Evolutionary conservation across 2,888 invertebrate species (phyloP).

Genomic region (Stomorhina lunata): DNA sequence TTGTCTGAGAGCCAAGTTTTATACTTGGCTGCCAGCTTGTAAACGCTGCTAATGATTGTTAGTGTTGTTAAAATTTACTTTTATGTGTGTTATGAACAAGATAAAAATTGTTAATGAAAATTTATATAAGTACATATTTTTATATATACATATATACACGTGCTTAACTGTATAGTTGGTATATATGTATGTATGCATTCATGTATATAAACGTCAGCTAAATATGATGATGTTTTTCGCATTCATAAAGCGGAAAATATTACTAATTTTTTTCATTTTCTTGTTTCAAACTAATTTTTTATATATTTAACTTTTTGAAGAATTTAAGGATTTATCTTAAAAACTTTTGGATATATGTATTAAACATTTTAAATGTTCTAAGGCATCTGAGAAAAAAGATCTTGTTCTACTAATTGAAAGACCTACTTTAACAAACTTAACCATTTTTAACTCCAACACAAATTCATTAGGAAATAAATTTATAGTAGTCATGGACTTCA

Average conservation of each 20-base stretch:
- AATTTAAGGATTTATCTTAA: no score
- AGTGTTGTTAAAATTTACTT: slow-evolving; percentile 13
- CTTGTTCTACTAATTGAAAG: no score
- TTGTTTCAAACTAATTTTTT: neutral
- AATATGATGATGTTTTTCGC: neutral
- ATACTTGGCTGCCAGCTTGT: neutral
- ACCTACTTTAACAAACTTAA: no score
- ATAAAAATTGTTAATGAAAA: slow-evolving; percentile 23
- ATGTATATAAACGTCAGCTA: neutral
- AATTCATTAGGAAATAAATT: no score
- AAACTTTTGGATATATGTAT: no score
- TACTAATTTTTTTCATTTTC: neutral
- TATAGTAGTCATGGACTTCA: no score
- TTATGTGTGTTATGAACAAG: slow-evolving; percentile 12
- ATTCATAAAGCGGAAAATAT: neutral
- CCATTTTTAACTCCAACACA: no score
- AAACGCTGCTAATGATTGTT: slow-evolving; percentile 17
- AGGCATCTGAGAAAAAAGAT: no score
- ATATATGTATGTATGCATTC: neutral
- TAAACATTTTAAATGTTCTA: no score
- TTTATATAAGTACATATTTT: no score
- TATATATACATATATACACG: neutral
- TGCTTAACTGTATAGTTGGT: no score
- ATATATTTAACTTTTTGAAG: no score
- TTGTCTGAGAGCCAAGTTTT: neutral